Evolutionary conservation across 2,113 vertebrate genomes (phyloP), one percentile per base, ranked within the genome.

Genomic region (Aphelocoma coerulescens): DNA sequence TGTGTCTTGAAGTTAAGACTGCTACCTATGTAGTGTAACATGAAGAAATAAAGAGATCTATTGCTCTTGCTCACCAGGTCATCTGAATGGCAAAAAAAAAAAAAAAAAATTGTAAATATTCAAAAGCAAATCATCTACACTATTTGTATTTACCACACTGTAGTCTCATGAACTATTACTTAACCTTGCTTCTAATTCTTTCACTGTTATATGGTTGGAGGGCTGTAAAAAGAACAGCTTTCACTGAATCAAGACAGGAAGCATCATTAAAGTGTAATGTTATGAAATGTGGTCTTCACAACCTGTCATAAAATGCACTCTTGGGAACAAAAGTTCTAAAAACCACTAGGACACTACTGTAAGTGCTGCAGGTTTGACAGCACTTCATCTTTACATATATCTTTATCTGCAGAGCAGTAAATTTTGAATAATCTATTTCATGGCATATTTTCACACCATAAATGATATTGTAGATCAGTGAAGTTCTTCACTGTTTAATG

Each of bases 341-440:
- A 85, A 35, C 18, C 20, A 27, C 54, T 72, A 73, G 35, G 21
- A 58, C 12, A 20, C 20, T 46, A 48, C 14, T 80, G 33, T 30
- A 28, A 61, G 17, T 69, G 21, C 27, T 59, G 4, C 12, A 57
- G 9, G 9, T 63, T 74, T 91, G 39, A 58, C 15, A 27, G 46
- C 23, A 55, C 8, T 33, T 51, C 18, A 83, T 35, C 68, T 85
- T 33, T 0, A 1, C 5, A 11, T 32, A 35, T 1, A 0, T 37
- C 75, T 71, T 74, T 37, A 14, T 72, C 32, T 46, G 16, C 9
- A 52, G 37, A 73, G 59, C 16, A 58, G 19, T 68, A 65, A 57
- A 67, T 86, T 55, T 63, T 62, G 21, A 85, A 21, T 37, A 49
- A 67, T 39, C 41, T 22, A 10, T 61, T 92, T 77, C 46, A 69